Evolutionary conservation across 2,888 invertebrate species (phyloP).

Genomic region (Acanthoscelides obtectus): DNA sequence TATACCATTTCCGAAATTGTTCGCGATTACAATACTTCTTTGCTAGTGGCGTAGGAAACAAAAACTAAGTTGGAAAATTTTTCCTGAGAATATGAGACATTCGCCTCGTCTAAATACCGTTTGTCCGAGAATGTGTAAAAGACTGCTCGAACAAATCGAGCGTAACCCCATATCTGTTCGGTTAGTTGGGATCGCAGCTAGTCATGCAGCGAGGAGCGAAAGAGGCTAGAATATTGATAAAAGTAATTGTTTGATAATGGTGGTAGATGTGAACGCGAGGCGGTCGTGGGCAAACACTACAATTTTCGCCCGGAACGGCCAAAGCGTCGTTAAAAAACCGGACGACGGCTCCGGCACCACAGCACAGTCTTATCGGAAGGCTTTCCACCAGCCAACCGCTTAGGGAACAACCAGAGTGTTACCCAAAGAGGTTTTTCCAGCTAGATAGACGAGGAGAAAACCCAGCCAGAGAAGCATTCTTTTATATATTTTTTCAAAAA

Average conservation of each 20-base stretch:
- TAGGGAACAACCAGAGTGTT: constrained; percentile 22
- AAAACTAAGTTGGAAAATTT: no score
- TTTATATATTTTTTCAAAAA: no score
- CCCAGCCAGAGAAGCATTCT: no score
- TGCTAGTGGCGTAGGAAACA: no score
- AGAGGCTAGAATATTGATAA: constrained; percentile 44
- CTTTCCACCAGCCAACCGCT: constrained; percentile 13
- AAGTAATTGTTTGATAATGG: constrained; percentile 48
- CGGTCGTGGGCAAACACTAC: constrained; percentile 45
- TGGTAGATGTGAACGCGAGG: constrained; percentile 34
- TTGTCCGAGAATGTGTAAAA: neutral
- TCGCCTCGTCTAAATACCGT: no score
- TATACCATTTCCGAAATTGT: no score
- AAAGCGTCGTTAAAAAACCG: constrained; percentile 4
- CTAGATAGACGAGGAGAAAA: neutral
- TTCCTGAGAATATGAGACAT: no score
- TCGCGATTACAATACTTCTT: no score
- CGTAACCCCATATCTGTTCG: constrained; percentile 18
- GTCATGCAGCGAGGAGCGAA: constrained; percentile 28
- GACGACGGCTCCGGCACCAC: constrained; percentile 20
- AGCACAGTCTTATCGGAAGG: constrained; percentile 13
- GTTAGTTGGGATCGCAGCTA: constrained; percentile 20
- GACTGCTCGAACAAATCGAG: constrained; percentile 16
- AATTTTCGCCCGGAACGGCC: constrained; percentile 30
- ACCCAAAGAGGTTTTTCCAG: constrained; percentile 42